phyloP scores from a whole-genome alignment of 1,140 invertebrate species.

The Rhyacophila brunnea region DNA sequence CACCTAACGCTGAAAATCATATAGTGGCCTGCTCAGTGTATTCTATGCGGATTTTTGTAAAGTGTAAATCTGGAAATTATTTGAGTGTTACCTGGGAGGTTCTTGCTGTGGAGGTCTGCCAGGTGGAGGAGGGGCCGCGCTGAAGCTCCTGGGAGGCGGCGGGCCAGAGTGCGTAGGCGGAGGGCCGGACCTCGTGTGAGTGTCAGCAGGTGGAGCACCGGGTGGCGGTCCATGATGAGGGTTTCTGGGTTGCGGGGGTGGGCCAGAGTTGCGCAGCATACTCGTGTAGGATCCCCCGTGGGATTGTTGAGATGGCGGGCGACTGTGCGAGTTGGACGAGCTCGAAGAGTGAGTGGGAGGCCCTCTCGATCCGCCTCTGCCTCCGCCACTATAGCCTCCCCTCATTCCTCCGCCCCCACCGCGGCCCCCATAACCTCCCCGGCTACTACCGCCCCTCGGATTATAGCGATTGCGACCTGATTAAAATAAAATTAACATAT shows the following conservation, averaged over 20 bases:
- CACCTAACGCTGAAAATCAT: too few species aligned
- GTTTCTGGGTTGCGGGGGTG: background rate
- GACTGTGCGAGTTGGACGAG: background rate
- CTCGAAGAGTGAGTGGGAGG: too few species aligned
- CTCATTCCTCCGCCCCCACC: background rate
- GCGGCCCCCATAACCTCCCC: constrained; percentile 5
- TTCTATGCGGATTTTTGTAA: too few species aligned
- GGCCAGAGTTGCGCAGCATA: background rate
- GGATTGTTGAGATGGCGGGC: constrained; percentile 16
- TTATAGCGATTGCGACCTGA: constrained; percentile 26
- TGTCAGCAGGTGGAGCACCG: background rate
- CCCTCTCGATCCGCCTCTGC: constrained; percentile 5
- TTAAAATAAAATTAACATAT: constrained; percentile 8
- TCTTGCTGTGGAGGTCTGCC: background rate
- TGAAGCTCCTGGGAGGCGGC: background rate
- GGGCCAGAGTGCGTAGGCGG: background rate
- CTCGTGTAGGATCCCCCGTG: constrained; percentile 23
- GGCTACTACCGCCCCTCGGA: constrained; percentile 32
- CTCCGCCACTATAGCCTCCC: constrained; percentile 7
- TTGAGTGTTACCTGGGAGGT: too few species aligned
- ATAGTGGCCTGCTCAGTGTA: too few species aligned
- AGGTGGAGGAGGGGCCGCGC: background rate
- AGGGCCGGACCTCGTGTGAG: background rate
- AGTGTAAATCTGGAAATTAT: too few species aligned
- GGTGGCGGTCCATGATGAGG: background rate